Base-by-base conservation (phyloP, 23 tunicate genomes). In the Oikopleura vanhoeffeni region DNA sequence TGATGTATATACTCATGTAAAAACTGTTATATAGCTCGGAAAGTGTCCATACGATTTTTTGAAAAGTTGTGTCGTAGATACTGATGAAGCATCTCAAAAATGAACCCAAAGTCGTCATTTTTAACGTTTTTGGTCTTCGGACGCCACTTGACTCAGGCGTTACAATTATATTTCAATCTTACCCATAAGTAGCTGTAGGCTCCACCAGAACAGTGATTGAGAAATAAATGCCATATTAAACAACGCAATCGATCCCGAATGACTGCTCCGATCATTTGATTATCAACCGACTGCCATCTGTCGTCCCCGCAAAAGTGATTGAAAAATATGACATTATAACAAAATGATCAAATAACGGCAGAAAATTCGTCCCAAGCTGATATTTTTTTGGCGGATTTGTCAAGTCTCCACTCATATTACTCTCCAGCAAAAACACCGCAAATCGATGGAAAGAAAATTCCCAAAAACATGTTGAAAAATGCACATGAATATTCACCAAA, bases 361-460 rank as follows among this genome's bases (percentile, higher is more conserved):
- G 84, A 67, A 24, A 83, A n/a, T n/a, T 40, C 28, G 84, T 83
- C 28, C 84, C 84, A 67, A 18, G 28, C 24, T 67, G 84, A 27
- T 33, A 33, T 33, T 40, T 24, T 40, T 41, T 40, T 4, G 84
- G 24, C 2, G 84, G 84, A 40, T 30, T 8, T 36, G 35, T 83
- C 67, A 83, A 83, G 30, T 83, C 84, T 39, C 84, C 84, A 41
- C 33, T 24, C 84, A 83, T 83, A 30, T 83, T 83, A 4, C 35
- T n/a, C 84, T 4, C 84, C 84, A 18, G 84, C 99, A 86, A 91
- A 91, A 41, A 95, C 91, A 24, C 99, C 99, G 39, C 91, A 91
- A 58, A 95, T 91, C 28, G 97, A 95, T 41, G 87, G 91, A 64
- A 95, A 95, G 42, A 90, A 84, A 0, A 95, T 91, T 24, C 97